A percentile compares a stretch with the other conserved stretches of the same genome.
Evolutionary conservation across 2,888 invertebrate species (phyloP).

Genomic region (Limulus polyphemus): DNA sequence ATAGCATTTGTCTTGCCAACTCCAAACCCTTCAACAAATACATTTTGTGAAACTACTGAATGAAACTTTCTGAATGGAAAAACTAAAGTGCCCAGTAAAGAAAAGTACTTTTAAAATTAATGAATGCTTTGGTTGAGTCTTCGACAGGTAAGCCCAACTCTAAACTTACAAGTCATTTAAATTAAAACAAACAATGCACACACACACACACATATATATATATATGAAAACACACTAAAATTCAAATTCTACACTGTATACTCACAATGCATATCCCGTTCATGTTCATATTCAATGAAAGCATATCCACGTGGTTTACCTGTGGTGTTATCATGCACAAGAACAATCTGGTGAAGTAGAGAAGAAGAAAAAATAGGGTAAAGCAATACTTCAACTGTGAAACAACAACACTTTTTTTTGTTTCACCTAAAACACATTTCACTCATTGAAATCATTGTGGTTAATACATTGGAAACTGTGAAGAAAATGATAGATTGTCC

Average conservation of each 20-base stretch:
- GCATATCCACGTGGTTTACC: constrained; percentile 97
- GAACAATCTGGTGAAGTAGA: constrained; percentile 64
- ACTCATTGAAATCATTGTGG: too few species aligned
- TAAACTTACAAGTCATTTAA: too few species aligned
- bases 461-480: too few species aligned
- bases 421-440: background rate
- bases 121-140: too few species aligned
- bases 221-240: background rate
- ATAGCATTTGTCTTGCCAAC: too few species aligned
- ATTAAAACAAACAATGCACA: background rate
- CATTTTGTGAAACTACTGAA: too few species aligned
- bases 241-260: constrained; percentile 32
- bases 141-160: too few species aligned
- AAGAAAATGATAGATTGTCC: too few species aligned
- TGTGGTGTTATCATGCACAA: constrained; percentile 70
- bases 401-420: background rate
- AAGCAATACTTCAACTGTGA: background rate
- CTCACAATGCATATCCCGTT: constrained; percentile 99
- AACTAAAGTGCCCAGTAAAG: too few species aligned
- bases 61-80: too few species aligned
- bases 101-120: too few species aligned
- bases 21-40: too few species aligned
- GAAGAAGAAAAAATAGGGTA: constrained; percentile 23
- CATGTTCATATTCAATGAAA: constrained; percentile 98
- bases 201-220: constrained; percentile 3